These are phyloP conservation scores for Chalcis sispes DNA, from an alignment of 2,888 invertebrate species.

Conservation along the genomic window DNA sequence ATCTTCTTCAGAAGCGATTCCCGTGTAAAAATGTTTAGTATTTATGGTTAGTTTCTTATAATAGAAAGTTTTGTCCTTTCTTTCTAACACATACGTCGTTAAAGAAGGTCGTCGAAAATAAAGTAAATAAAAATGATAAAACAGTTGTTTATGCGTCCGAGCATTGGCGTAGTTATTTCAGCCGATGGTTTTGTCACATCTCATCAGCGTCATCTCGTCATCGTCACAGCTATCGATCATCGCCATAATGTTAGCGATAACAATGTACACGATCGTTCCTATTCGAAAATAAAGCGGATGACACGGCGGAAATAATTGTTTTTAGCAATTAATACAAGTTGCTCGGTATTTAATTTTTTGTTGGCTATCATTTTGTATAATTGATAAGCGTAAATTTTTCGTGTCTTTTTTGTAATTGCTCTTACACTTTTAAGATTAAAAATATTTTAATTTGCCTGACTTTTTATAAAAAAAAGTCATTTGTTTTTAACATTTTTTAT, in stretches of 20 bases:
- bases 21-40: no score
- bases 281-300: neutral
- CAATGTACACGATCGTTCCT: conserved; percentile 25
- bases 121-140: neutral
- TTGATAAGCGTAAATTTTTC: no score
- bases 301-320: neutral
- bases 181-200: neutral
- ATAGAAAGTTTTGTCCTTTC: no score
- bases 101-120: no score
- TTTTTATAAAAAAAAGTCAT: no score
- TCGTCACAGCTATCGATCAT: conserved; percentile 8
- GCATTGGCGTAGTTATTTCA: conserved; percentile 1
- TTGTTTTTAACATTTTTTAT: neutral
- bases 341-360: neutral
- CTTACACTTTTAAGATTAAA: no score
- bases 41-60: no score
- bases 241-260: neutral
- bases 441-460: no score
- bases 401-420: no score
- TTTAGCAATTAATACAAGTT: neutral
- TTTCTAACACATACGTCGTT: no score
- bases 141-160: neutral
- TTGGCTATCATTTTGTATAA: neutral
- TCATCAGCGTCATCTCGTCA: conserved; percentile 13
- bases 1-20: no score